A percentile compares a stretch with the other conserved stretches of the same genome.
phyloP scores from a whole-genome alignment of 2,113 vertebrate species.

The Rana temporaria region DNA sequence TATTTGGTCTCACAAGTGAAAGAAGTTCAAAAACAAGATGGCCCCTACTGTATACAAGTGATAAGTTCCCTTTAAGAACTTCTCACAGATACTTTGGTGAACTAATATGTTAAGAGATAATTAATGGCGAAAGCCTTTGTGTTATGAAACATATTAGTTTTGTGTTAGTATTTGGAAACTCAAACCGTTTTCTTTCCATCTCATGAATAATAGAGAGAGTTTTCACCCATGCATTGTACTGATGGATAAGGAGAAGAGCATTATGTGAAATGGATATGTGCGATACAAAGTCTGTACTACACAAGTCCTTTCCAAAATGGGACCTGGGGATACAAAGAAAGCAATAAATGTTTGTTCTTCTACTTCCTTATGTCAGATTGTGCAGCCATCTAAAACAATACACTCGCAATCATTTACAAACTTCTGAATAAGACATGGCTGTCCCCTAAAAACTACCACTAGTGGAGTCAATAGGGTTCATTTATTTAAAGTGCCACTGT shows the following conservation, averaged over 20 bases:
- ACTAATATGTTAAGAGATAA: background rate
- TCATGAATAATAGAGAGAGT: conserved; percentile 16
- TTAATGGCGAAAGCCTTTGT: background rate
- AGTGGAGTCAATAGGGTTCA: no score
- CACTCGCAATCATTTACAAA: no score
- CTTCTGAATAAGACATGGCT: no score
- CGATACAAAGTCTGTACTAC: background rate
- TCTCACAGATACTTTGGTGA: no score
- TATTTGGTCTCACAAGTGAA: no score
- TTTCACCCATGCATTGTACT: background rate
- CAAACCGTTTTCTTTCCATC: background rate
- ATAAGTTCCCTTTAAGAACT: no score
- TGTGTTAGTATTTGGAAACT: background rate
- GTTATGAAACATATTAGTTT: background rate
- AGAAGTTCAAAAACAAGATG: no score
- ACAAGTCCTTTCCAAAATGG: background rate
- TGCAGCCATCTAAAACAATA: no score
- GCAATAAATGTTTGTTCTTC: background rate
- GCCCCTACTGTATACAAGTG: no score
- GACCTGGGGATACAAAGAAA: background rate
- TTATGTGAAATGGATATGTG: background rate
- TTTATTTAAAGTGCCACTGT: no score
- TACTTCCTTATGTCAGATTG: background rate
- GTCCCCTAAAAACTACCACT: no score
- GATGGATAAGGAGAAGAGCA: background rate